Evolutionary conservation across 1,140 invertebrate genomes (phyloP).

Genomic region (Sitobion miscanthi): DNA sequence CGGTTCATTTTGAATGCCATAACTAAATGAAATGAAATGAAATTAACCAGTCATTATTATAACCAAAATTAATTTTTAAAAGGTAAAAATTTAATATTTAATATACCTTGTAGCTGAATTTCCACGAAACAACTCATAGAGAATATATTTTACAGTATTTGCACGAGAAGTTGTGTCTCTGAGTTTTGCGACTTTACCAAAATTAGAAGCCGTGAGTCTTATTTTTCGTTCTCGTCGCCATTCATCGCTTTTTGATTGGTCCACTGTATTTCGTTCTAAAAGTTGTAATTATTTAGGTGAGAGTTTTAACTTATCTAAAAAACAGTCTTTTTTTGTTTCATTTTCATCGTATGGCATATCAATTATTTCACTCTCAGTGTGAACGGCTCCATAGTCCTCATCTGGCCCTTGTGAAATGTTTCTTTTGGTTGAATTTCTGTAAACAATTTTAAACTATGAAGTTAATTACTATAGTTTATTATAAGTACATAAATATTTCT

Average conservation of each 20-base stretch:
- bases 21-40: not conserved
- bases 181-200: conserved; percentile 16
- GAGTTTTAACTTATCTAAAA: no score
- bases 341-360: no score
- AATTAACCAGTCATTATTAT: not conserved
- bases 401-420: no score
- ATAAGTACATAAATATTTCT: no score
- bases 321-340: no score
- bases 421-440: no score
- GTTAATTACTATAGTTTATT: no score
- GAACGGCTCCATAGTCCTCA: not conserved
- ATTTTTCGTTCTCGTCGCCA: conserved; percentile 7
- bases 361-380: not conserved
- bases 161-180: not conserved
- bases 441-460: no score
- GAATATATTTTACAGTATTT: conserved; percentile 19
- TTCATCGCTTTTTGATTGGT: not conserved
- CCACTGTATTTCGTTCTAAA: no score
- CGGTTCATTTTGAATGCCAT: not conserved
- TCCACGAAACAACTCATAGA: not conserved
- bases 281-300: no score
- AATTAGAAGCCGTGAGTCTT: not conserved
- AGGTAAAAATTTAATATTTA: not conserved
- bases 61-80: not conserved
- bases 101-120: conserved; percentile 18